Evolutionary conservation across 2,797 vertebrate genomes (phyloP), one percentile per base, ranked within the genome.

Genomic region (Enteromius fasciolatus): DNA sequence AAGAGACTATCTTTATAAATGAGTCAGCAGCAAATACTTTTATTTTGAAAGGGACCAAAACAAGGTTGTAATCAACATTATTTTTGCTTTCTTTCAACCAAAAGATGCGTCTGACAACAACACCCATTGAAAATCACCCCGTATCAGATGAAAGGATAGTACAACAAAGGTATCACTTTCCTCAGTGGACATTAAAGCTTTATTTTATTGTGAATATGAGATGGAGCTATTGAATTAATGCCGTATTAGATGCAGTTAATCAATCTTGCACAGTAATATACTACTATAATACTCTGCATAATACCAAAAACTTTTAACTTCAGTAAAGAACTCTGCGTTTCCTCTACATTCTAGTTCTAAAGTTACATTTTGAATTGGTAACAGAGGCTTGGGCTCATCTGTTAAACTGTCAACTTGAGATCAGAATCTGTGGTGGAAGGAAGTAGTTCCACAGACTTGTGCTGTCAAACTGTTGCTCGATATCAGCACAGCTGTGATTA

Each of bases 401-500:
- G 52, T 59, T 59, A 36, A 63, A 63, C 54, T 17, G 20, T 59
- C 33, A 61, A 28, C 25, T 61, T 28, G 59, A 28, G 59, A 61
- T 61, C 28, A 15, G 59, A 63, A 63, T 31, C 25, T 31, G 25
- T 63, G 5, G 59, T 63, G 25, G 59, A 28, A 63, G 14, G 59
- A 63, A 28, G 25, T 7, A 63, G 25, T 28, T 63, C 25, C 25
- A 31, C 14, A 6, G 4, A 63, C 59, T 28, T 63, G 25, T 31
- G 12, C 14, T 17, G 23, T 31, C 25, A 15, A 28, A 63, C 59
- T 63, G 14, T 63, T 28, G 59, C 25, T 28, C 59, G 28, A 63
- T 63, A 63, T 63, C 59, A 63, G 59, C 59, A 63, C 25, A 63
- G 12, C 59, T 31, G 59, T 28, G 59, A 61, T 28, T 61, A 31